Percentiles rank a stretch among this genome's conserved stretches.
Evolutionary conservation across 2,888 invertebrate species (phyloP).

Genomic region (Ellobium chinense): DNA sequence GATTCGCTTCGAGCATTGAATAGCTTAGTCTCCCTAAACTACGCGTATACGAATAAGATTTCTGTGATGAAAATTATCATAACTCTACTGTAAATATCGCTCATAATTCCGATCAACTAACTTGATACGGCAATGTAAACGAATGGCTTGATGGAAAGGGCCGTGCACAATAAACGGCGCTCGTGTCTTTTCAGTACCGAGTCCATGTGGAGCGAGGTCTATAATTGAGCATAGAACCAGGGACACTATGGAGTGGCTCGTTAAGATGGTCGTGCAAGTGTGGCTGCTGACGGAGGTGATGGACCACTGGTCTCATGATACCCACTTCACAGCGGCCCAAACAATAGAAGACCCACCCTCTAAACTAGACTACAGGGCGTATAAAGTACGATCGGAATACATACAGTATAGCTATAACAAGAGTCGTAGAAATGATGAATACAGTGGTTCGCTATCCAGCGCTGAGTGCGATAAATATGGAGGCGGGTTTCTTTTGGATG

Average conservation of each 20-base stretch:
- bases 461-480: slow-evolving; percentile 10
- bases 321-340: not conserved
- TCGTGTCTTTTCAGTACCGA: not conserved
- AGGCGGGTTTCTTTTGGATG: slow-evolving; percentile 3
- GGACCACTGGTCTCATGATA: slow-evolving; percentile 4
- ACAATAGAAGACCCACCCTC: slow-evolving; percentile 6
- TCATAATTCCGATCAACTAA: not conserved
- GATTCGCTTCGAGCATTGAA: too few species aligned
- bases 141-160: not conserved
- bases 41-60: too few species aligned
- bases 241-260: not conserved
- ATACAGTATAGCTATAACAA: not conserved
- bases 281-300: not conserved
- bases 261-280: not conserved
- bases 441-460: not conserved
- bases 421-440: not conserved
- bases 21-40: too few species aligned
- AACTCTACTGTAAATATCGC: not conserved
- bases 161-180: not conserved
- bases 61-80: not conserved
- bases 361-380: not conserved
- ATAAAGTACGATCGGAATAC: slow-evolving; percentile 10
- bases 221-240: not conserved
- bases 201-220: not conserved
- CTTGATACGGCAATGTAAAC: not conserved